These are phyloP conservation scores for Lordiphosa mommai DNA, from an alignment of 1,140 invertebrate genomes.

Conservation along the genomic window DNA sequence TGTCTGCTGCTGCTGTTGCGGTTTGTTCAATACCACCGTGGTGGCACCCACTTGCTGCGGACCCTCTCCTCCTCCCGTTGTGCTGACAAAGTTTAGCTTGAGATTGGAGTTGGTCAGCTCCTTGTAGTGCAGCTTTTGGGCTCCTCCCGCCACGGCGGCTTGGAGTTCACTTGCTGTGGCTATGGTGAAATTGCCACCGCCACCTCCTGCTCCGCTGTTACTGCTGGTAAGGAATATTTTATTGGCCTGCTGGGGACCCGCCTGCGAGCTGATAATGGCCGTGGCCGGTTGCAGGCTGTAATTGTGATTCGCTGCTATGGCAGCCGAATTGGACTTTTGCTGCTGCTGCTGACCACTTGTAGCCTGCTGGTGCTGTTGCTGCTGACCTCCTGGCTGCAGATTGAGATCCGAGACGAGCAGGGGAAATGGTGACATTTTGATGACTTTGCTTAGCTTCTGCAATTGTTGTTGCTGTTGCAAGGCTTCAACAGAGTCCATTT, in stretches of 20 bases:
- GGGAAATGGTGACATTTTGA: conserved; percentile 72
- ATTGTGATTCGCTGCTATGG: conserved; percentile 75
- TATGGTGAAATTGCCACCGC: conserved; percentile 62
- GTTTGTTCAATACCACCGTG: conserved; percentile 65
- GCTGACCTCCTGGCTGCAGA: conserved; percentile 42
- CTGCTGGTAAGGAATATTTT: conserved; percentile 75
- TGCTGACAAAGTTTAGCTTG: conserved; percentile 73
- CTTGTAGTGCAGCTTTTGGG: conserved; percentile 66
- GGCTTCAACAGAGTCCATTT: conserved; percentile 33
- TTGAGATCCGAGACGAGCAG: conserved; percentile 69
- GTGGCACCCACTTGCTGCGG: conserved; percentile 54
- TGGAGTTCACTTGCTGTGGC: conserved; percentile 66
- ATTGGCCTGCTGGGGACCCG: conserved; percentile 56
- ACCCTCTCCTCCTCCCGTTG: conserved; percentile 13
- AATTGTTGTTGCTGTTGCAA: conserved; percentile 44
- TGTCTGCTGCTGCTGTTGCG: conserved; percentile 51
- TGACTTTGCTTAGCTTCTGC: conserved; percentile 69
- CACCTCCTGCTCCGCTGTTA: conserved; percentile 50
- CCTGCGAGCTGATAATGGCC: conserved; percentile 68
- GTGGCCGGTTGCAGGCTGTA: conserved; percentile 72
- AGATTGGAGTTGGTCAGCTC: conserved; percentile 71
- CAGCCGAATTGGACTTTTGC: conserved; percentile 63
- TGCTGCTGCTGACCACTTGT: conserved; percentile 64
- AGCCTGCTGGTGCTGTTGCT: conserved; percentile 41
- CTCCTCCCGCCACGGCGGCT: conserved; percentile 38